A percentile compares a stretch with the other conserved stretches of the same genome.
phyloP scores from a whole-genome alignment of 92 coral and sea anemone genomes.

The Palythoa grandiflora region DNA sequence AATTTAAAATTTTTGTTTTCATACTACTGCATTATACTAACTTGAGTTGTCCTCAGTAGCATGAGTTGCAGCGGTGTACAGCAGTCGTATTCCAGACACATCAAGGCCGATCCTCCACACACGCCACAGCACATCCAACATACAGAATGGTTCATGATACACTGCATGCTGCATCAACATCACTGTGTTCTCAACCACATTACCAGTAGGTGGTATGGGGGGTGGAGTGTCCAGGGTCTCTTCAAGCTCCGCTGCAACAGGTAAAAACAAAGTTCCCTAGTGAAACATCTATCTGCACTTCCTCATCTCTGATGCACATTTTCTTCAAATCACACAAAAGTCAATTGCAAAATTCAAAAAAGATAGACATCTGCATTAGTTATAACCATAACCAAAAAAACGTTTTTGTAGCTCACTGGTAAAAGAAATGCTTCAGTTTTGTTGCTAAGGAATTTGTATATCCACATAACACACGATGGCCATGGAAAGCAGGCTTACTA shows the following conservation, averaged over 20 bases:
- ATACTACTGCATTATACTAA: not conserved
- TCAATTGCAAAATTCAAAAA: not conserved
- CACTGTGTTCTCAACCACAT: constrained; percentile 75
- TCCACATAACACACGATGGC: too few species aligned
- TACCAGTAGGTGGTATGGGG: constrained; percentile 61
- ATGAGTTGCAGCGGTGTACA: constrained; percentile 37
- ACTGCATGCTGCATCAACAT: constrained; percentile 76
- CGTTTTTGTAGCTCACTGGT: too few species aligned
- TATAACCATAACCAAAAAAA: too few species aligned
- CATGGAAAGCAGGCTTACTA: too few species aligned
- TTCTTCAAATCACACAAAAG: not conserved
- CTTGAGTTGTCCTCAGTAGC: constrained; percentile 62
- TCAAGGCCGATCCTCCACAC: constrained; percentile 83
- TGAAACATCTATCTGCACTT: not conserved
- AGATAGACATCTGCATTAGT: too few species aligned
- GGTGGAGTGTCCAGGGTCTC: constrained; percentile 20
- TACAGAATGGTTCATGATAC: constrained; percentile 85
- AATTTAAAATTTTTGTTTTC: not conserved
- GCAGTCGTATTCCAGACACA: constrained; percentile 84
- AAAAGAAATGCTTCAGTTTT: too few species aligned
- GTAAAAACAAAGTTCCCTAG: not conserved
- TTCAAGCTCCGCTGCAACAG: not conserved
- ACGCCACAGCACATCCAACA: constrained; percentile 85
- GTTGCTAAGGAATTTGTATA: too few species aligned
- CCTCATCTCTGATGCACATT: not conserved